Evolutionary conservation across 2,113 vertebrate species (phyloP).

Genomic region (Pachyramphus minor): DNA sequence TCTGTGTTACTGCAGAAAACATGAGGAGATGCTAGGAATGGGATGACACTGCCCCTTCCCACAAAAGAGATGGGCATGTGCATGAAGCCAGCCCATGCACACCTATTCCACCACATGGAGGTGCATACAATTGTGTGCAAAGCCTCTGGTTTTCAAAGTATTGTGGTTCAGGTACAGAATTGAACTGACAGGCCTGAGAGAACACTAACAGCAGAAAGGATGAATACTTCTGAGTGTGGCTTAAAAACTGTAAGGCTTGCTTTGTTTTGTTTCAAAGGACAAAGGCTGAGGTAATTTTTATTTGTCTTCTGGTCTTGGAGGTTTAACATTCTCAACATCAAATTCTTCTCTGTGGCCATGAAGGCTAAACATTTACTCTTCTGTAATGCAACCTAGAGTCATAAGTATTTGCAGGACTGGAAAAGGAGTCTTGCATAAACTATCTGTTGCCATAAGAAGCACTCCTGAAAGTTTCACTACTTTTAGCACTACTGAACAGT

Average conservation of each 20-base stretch:
- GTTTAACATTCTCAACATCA: not conserved
- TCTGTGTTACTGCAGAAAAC: fast-evolving
- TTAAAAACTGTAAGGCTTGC: constrained; percentile 19
- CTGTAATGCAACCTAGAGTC: not conserved
- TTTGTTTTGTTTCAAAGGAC: constrained; percentile 48
- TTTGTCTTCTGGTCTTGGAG: not conserved
- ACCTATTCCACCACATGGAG: not conserved
- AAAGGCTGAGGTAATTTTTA: not conserved
- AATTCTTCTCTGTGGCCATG: not conserved
- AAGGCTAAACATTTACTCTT: constrained; percentile 54
- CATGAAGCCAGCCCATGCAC: fast-evolving
- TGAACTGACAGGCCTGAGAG: not conserved
- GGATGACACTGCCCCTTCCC: not conserved
- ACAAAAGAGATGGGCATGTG: not conserved
- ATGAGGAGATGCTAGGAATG: not conserved
- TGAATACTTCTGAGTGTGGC: not conserved
- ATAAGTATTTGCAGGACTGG: not conserved
- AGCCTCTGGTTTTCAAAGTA: not conserved
- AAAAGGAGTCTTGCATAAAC: not conserved
- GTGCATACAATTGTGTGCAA: not conserved
- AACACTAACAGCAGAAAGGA: not conserved
- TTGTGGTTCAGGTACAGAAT: not conserved
- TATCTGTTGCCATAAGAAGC: not conserved
- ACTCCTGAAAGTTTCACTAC: not conserved
- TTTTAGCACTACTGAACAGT: not conserved